Conservation (phyloP, 2,113 vertebrate genomes). For the Monarcha castaneiventris region DNA sequence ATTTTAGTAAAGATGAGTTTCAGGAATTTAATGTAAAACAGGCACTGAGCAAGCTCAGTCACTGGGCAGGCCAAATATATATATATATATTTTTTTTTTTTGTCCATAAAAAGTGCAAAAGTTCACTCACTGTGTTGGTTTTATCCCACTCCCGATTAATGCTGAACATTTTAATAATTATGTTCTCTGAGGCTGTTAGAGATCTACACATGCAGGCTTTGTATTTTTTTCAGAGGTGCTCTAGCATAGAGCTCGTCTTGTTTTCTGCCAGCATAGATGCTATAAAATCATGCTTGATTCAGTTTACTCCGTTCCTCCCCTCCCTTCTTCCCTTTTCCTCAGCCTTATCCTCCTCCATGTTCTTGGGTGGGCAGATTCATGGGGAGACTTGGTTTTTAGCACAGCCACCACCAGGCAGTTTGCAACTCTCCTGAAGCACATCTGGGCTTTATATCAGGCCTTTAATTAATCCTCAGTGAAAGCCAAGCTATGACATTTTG, state of each 20-base stretch:
- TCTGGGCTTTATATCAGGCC: constrained; percentile 99
- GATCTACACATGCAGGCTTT: background rate
- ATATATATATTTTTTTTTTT: no score
- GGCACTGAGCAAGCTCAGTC: background rate
- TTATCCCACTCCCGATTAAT: constrained; percentile 22
- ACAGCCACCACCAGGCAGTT: constrained; percentile 77
- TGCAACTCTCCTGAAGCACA: constrained; percentile 88
- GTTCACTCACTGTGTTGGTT: constrained; percentile 18
- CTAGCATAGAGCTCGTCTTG: constrained; percentile 42
- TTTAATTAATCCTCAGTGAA: constrained; percentile 99
- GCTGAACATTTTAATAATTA: constrained; percentile 29
- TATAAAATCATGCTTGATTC: constrained; percentile 62
- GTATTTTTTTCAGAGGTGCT: constrained; percentile 27
- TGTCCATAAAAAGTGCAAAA: constrained; percentile 27
- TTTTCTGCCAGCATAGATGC: constrained; percentile 53
- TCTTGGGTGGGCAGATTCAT: constrained; percentile 84
- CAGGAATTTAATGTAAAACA: constrained; percentile 38
- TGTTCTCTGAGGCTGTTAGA: constrained; percentile 2
- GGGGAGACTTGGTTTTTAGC: constrained; percentile 72
- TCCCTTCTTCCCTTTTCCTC: constrained; percentile 37
- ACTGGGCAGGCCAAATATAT: background rate
- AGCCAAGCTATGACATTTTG: constrained; percentile 97
- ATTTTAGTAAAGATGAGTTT: constrained; percentile 33
- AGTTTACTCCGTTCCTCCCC: constrained; percentile 28
- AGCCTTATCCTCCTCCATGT: constrained; percentile 73